Evolutionary conservation across 2,113 vertebrate genomes (phyloP).

Genomic region (Corythaeola cristata): DNA sequence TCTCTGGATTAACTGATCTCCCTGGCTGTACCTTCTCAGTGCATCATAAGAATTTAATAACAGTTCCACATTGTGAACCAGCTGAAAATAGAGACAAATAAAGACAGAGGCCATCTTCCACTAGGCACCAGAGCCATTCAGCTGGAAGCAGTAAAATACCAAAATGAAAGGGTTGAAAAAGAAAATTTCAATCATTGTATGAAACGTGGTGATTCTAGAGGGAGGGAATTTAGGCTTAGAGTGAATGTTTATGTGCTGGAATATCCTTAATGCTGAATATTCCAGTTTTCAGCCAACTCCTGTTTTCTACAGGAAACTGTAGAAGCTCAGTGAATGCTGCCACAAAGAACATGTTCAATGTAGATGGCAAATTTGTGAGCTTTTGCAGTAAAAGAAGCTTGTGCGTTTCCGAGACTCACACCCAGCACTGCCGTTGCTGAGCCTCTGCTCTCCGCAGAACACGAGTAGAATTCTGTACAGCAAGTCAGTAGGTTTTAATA

Average conservation of each 20-base stretch:
- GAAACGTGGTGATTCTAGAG: not conserved
- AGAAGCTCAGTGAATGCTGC: not conserved
- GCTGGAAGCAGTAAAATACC: not conserved
- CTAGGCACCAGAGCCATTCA: not conserved
- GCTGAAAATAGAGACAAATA: not conserved
- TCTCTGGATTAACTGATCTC: not conserved
- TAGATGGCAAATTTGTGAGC: not conserved
- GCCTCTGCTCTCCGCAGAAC: not conserved
- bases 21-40: not conserved
- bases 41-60: not conserved
- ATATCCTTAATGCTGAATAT: not conserved
- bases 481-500: not conserved
- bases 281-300: not conserved
- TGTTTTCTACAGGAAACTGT: not conserved
- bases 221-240: not conserved
- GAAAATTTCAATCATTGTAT: not conserved
- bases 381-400: not conserved
- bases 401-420: not conserved
- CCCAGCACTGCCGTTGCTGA: not conserved
- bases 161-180: not conserved
- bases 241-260: not conserved
- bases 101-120: not conserved
- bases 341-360: not conserved
- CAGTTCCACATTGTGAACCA: not conserved
- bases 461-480: accelerated